Evolutionary conservation across 2,888 invertebrate genomes (phyloP).

Genomic region (Pomacea canaliculata): DNA sequence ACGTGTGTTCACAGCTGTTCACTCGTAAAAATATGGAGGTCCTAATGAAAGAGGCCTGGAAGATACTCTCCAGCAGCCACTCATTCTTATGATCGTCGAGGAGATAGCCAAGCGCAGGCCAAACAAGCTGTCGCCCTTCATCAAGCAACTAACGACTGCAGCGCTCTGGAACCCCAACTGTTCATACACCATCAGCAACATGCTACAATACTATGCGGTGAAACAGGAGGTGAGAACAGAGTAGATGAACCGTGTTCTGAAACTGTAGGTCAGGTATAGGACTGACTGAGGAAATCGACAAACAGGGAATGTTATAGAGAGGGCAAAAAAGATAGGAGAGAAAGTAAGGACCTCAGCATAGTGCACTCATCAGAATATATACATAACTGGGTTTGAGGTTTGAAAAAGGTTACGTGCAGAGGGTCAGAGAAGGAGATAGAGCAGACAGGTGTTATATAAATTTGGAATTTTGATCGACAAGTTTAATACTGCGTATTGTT

Average conservation of each 20-base stretch:
- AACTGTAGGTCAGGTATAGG: no score
- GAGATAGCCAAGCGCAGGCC: constrained; percentile 27
- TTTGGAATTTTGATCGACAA: no score
- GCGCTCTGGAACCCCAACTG: constrained; percentile 7
- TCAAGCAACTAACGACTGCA: constrained; percentile 8
- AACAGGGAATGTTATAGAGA: no score
- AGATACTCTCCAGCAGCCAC: constrained; percentile 3
- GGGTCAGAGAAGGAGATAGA: no score
- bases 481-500: not conserved
- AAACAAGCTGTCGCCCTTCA: constrained; percentile 11
- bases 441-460: no score
- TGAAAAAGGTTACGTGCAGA: no score
- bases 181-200: constrained; percentile 6
- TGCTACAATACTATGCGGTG: constrained; percentile 20
- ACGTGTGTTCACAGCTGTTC: constrained; percentile 22
- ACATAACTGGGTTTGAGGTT: not conserved
- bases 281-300: no score
- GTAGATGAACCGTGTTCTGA: no score
- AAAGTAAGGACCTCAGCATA: no score
- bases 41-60: constrained; percentile 25
- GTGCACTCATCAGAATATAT: no score
- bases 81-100: constrained; percentile 21
- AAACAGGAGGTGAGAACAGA: constrained; percentile 6
- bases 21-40: constrained; percentile 25
- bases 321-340: no score